Evolutionary conservation across 2,888 invertebrate species (phyloP).

Genomic region (Platycnemis pennipes): DNA sequence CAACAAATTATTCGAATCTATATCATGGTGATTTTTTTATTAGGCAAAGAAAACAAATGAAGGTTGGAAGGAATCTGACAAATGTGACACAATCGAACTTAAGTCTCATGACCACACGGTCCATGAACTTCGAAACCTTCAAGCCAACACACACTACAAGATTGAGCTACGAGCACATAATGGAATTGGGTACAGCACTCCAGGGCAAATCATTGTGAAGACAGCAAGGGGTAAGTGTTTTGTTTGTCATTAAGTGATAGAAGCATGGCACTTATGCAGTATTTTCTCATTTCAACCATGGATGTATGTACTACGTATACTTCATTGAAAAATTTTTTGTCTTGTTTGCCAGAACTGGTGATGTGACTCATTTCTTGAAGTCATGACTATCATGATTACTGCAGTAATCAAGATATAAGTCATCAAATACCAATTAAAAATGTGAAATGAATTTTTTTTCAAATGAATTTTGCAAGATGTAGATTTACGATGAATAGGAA

Average conservation of each 20-base stretch:
- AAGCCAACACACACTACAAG: conserved; percentile 90
- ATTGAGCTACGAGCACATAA: conserved; percentile 93
- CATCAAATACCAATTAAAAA: too few relatives aligned
- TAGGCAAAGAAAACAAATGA: conserved; percentile 74
- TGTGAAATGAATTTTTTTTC: too few relatives aligned
- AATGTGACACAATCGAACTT: conserved; percentile 69
- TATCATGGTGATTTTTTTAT: conserved; percentile 37
- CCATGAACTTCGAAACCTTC: conserved; percentile 85
- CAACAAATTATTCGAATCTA: not conserved
- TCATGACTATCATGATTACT: too few relatives aligned
- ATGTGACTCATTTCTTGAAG: too few relatives aligned
- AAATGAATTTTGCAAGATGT: too few relatives aligned
- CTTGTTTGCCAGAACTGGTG: too few relatives aligned
- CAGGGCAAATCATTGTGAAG: conserved; percentile 89
- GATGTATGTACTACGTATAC: too few relatives aligned
- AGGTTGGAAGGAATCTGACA: conserved; percentile 74
- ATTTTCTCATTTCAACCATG: too few relatives aligned
- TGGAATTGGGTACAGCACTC: conserved; percentile 89
- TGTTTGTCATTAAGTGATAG: conserved; percentile 72
- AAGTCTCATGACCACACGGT: conserved; percentile 69
- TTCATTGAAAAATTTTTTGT: too few relatives aligned
- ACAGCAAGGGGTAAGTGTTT: conserved; percentile 92
- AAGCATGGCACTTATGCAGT: too few relatives aligned
- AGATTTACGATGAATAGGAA: too few relatives aligned
- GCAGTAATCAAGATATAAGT: too few relatives aligned